A percentile compares a stretch with the other conserved stretches of the same genome.
These are phyloP conservation scores for Clarias gariepinus DNA, from an alignment of 2,113 vertebrate genomes.

Conservation along the genomic window DNA sequence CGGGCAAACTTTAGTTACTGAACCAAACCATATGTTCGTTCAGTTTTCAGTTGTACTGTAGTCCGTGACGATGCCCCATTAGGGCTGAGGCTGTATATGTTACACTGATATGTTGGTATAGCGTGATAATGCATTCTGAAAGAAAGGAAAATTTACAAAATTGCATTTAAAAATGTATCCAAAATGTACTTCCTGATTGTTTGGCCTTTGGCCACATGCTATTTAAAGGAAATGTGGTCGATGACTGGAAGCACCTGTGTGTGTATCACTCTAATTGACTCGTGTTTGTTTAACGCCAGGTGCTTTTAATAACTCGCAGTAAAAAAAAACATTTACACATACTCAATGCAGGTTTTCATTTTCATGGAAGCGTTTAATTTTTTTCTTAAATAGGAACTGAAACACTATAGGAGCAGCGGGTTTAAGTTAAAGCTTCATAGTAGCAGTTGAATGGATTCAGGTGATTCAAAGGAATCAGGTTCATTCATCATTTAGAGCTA, in stretches of 20 bases:
- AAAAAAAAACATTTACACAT: neutral
- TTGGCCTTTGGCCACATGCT: neutral
- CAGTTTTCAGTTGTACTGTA: neutral
- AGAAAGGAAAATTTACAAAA: neutral
- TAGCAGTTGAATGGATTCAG: neutral
- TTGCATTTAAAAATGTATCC: neutral
- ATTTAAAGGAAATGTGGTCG: neutral
- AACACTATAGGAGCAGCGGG: neutral
- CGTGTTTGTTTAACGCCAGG: neutral
- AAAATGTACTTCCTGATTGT: neutral
- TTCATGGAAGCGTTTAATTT: neutral
- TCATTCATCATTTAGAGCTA: neutral
- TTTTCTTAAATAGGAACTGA: neutral
- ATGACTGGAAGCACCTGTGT: neutral
- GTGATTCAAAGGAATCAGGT: neutral
- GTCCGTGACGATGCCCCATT: neutral
- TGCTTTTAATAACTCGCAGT: neutral
- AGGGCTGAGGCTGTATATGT: neutral
- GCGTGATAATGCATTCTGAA: neutral
- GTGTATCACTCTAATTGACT: neutral
- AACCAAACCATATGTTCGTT: constrained; percentile 6
- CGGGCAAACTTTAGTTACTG: neutral
- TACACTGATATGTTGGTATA: neutral
- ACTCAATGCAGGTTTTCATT: neutral
- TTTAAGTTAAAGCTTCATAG: neutral